These are phyloP conservation scores for Drosophila lacteicornis DNA, from an alignment of 1,140 invertebrate species.

Conservation along the genomic window DNA sequence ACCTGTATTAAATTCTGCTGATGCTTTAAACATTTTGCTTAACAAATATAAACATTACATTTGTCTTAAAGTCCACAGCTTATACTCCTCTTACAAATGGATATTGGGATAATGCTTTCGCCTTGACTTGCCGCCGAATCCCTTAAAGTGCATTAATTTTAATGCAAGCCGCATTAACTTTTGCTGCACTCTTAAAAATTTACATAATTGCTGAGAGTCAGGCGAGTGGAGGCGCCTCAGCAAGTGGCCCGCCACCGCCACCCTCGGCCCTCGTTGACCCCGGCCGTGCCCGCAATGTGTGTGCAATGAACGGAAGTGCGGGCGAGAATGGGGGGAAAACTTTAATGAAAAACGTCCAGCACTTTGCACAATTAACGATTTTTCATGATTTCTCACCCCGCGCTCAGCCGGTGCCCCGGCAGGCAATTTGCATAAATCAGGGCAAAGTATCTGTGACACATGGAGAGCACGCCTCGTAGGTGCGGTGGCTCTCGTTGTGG, in stretches of 20 bases:
- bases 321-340: slow-evolving; percentile 29
- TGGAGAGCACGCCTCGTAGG: slow-evolving; percentile 49
- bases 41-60: too few species aligned
- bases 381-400: slow-evolving; percentile 69
- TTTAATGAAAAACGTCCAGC: slow-evolving; percentile 71
- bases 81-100: not conserved
- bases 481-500: slow-evolving; percentile 6
- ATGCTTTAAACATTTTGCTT: too few species aligned
- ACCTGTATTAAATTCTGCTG: too few species aligned
- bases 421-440: slow-evolving; percentile 81
- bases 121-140: slow-evolving; percentile 43
- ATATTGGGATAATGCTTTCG: slow-evolving; percentile 33
- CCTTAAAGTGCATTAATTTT: slow-evolving; percentile 79
- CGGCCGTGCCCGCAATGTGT: slow-evolving; percentile 12
- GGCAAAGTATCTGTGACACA: slow-evolving; percentile 81
- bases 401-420: slow-evolving; percentile 35
- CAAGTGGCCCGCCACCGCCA: not conserved
- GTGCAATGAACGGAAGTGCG: slow-evolving; percentile 11
- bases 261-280: not conserved
- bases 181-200: slow-evolving; percentile 70
- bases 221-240: slow-evolving; percentile 31
- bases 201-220: slow-evolving; percentile 73
- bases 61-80: too few species aligned
- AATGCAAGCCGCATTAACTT: slow-evolving; percentile 80
- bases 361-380: slow-evolving; percentile 82